phyloP scores from a whole-genome alignment of 2,797 vertebrate species.

The Tiaroga cobitis region DNA sequence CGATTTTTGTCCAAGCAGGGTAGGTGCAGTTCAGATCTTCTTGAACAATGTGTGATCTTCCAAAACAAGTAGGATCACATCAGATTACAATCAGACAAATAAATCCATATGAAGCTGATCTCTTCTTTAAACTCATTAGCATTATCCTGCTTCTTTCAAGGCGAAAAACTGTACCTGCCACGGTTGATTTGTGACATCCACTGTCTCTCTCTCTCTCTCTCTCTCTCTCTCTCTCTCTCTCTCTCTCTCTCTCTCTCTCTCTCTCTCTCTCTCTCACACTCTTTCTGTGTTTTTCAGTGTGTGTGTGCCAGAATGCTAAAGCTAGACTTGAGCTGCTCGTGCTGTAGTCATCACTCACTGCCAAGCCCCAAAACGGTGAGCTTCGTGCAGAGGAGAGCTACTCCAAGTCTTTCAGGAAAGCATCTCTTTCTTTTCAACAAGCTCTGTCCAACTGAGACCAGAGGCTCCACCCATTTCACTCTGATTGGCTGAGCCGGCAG shows the following conservation, averaged over 20 bases:
- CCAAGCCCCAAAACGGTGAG: conserved; percentile 57
- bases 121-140: conserved; percentile 14
- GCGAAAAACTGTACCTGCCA: conserved; percentile 68
- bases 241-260: not conserved
- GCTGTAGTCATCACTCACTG: conserved; percentile 70
- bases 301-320: conserved; percentile 53
- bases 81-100: conserved; percentile 12
- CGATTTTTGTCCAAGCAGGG: not conserved
- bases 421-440: conserved; percentile 70
- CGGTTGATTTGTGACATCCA: conserved; percentile 62
- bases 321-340: conserved; percentile 59
- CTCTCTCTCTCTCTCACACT: not conserved
- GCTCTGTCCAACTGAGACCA: conserved; percentile 63
- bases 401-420: conserved; percentile 70
- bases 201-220: not conserved
- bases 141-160: conserved; percentile 49
- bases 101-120: conserved; percentile 61
- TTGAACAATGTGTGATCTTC: conserved; percentile 24
- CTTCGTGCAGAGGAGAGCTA: conserved; percentile 52
- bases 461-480: conserved; percentile 67
- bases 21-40: not conserved
- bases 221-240: not conserved
- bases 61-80: conserved; percentile 17
- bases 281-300: conserved; percentile 17
- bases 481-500: conserved; percentile 71